Evolutionary conservation across 2,113 vertebrate genomes (phyloP), one percentile per base, ranked within the genome.

Genomic region (Anguilla japonica): DNA sequence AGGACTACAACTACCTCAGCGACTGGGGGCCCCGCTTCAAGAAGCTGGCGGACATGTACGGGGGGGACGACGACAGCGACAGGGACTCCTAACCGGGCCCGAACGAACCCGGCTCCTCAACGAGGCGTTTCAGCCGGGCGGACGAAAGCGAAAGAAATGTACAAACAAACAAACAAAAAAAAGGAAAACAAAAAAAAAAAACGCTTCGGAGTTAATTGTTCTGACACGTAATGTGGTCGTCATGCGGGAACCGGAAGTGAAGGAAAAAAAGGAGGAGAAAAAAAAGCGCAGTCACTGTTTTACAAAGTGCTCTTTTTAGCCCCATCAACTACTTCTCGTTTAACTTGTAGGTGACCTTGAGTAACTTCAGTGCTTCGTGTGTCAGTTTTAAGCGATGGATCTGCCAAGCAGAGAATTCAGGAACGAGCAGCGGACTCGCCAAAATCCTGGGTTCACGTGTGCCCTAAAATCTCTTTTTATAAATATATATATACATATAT

Each of bases 11-110:
- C 92, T 98, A 98, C 93, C 96, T 99, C 88, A 97, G 97, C 90
- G 98, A 99, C 92, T 98, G 98, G 97, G 98, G 98, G 0, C 98
- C 98, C 0, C 95, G 98, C 0, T 99, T 99, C 93, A 98, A 97
- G 93, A 99, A 98, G 94, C 96, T 99, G 79, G 97, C 98, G 0
- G 98, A 99, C 90, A 96, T 99, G 98, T 99, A 99, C 39, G 97
- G 98, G 0, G 92, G 96, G 7, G 96, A 95, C 86, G 96, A 95
- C 86, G 97, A 98, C 94, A 97, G 97, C 85, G 97, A 98, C 94
- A 95, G 94, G 89, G 97, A 98, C 93, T 97, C 97, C 89, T 99
- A 97, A 97, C 93, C 22, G 40, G 63, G 40, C 83, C 2, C 71
- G 86, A 43, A 82, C 50, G 67, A 53, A 14, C 87, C 85, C 82